phyloP scores from a whole-genome alignment of 2,113 vertebrate species.

The Dicentrarchus labrax region DNA sequence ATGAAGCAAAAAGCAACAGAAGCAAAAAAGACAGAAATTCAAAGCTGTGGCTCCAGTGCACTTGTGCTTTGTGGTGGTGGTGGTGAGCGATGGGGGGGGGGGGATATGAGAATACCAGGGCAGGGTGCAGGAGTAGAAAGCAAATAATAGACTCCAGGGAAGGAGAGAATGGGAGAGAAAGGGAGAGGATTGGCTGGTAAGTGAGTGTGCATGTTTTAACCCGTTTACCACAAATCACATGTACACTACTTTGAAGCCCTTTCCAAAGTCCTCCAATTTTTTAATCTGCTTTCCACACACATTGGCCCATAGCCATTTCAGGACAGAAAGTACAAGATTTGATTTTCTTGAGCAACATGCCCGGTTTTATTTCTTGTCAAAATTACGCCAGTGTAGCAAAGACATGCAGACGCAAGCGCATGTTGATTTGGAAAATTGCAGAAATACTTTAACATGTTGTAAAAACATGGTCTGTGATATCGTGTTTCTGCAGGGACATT shows the following conservation, averaged over 20 bases:
- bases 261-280: neutral
- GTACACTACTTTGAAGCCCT: neutral
- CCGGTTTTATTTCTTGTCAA: neutral
- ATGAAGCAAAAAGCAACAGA: neutral
- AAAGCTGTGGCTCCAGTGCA: constrained; percentile 11
- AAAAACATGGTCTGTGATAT: neutral
- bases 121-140: constrained; percentile 46
- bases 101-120: constrained; percentile 55
- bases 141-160: constrained; percentile 62
- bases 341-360: neutral
- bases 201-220: constrained; percentile 44
- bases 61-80: constrained; percentile 47
- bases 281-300: neutral
- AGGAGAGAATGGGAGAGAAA: constrained; percentile 30
- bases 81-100: constrained; percentile 38
- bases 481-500: neutral
- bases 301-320: neutral
- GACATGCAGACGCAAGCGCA: neutral
- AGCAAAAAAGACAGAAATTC: neutral
- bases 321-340: neutral
- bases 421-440: neutral
- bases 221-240: constrained; percentile 26
- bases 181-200: constrained; percentile 7
- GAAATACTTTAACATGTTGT: neutral
- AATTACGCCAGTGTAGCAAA: neutral